Percentiles rank a stretch among this genome's conserved stretches.
These are phyloP conservation scores for Motacilla alba DNA, from an alignment of 2,113 vertebrate species.

Conservation along the genomic window DNA sequence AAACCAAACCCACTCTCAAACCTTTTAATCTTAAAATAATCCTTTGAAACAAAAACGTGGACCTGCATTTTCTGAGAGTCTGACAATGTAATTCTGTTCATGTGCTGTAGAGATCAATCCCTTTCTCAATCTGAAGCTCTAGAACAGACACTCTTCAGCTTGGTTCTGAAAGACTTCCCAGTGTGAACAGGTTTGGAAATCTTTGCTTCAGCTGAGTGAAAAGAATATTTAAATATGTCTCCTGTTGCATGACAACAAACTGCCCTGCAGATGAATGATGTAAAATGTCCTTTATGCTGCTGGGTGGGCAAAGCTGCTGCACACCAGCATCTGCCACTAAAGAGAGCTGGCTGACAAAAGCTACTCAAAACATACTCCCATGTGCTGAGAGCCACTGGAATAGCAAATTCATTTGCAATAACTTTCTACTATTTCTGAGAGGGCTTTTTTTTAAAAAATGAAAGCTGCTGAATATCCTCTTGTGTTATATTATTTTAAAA, in stretches of 20 bases:
- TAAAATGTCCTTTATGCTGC: neutral
- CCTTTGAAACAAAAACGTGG: neutral
- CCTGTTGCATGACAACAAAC: neutral
- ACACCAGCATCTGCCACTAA: neutral
- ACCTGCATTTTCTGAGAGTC: neutral
- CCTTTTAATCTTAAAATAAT: neutral
- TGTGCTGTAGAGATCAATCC: neutral
- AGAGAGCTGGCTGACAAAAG: neutral
- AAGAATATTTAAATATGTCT: neutral
- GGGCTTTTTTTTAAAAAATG: neutral
- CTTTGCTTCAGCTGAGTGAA: neutral
- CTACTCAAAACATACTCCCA: neutral
- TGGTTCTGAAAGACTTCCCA: neutral
- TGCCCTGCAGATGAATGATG: neutral
- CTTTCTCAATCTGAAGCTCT: neutral
- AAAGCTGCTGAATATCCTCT: neutral
- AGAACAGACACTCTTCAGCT: neutral
- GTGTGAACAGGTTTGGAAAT: neutral
- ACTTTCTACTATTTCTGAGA: neutral
- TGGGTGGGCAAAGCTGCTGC: neutral
- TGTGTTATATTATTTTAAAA: neutral
- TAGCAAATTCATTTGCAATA: neutral
- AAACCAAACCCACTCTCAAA: neutral
- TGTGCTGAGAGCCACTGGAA: neutral
- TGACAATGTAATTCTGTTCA: neutral